These are phyloP conservation scores for Leptinotarsa rubiginosa DNA, from an alignment of 2,888 invertebrate species.

Conservation along the genomic window DNA sequence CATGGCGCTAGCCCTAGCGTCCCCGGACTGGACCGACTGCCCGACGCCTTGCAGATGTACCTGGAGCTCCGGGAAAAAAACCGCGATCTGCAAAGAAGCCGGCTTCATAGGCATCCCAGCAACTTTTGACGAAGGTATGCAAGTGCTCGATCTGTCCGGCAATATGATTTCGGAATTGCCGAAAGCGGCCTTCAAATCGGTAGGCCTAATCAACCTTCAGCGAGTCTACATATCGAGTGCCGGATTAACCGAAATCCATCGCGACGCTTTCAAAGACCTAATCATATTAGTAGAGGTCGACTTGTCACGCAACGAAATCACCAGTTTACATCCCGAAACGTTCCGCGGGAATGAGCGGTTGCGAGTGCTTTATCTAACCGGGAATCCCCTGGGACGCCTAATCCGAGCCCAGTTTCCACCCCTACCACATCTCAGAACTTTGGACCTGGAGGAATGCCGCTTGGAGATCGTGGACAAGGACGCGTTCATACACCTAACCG, in stretches of 20 bases:
- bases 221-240: conserved; percentile 83
- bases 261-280: conserved; percentile 87
- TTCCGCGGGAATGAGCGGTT: conserved; percentile 88
- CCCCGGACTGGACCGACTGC: conserved; percentile 89
- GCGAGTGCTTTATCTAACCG: conserved; percentile 81
- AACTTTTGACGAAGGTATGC: conserved; percentile 79
- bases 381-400: conserved; percentile 82
- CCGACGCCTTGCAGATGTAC: conserved; percentile 89
- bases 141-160: conserved; percentile 86
- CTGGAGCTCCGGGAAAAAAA: conserved; percentile 93
- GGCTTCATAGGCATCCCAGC: conserved; percentile 83
- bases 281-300: conserved; percentile 89
- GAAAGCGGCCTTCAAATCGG: conserved; percentile 81
- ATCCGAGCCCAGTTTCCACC: conserved; percentile 84
- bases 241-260: conserved; percentile 80
- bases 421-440: conserved; percentile 81
- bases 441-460: conserved; percentile 85
- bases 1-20: conserved; percentile 68
- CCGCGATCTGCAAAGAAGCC: conserved; percentile 85
- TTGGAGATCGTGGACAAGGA: conserved; percentile 80
- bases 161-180: conserved; percentile 82
- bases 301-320: conserved; percentile 84
- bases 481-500: conserved; percentile 81
- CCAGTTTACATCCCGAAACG: conserved; percentile 80
- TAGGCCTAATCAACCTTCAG: conserved; percentile 86